phyloP scores from a whole-genome alignment of 2,113 vertebrate species.

The Alosa alosa region DNA sequence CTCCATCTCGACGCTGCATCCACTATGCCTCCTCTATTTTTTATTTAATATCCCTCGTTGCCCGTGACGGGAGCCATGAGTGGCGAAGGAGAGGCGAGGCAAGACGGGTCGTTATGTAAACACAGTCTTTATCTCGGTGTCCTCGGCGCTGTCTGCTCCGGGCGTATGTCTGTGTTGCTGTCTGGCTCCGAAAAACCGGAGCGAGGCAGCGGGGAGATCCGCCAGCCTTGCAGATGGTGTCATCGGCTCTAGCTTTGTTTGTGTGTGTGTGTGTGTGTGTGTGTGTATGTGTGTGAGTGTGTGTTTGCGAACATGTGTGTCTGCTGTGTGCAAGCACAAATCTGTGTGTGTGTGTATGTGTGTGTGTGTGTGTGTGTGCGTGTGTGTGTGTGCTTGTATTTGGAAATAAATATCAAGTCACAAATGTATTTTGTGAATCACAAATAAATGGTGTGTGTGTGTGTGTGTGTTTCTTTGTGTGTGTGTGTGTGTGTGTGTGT shows the following conservation, averaged over 20 bases:
- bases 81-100: too few species aligned
- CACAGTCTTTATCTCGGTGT: neutral
- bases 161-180: neutral
- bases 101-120: slow-evolving; percentile 12
- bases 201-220: neutral
- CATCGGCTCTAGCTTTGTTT: too few species aligned
- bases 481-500: neutral
- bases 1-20: neutral
- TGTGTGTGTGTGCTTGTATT: too few species aligned
- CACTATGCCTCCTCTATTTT: neutral
- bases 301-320: too few species aligned
- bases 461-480: neutral
- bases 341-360: too few species aligned
- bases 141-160: neutral
- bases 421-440: too few species aligned
- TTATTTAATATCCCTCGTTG: neutral
- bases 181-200: neutral
- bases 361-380: too few species aligned
- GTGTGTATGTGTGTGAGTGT: too few species aligned
- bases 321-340: too few species aligned
- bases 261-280: neutral
- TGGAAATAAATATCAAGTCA: too few species aligned
- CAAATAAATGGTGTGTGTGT: neutral
- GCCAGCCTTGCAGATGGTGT: slow-evolving; percentile 31
- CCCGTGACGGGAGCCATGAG: neutral